phyloP scores from a whole-genome alignment of 1,140 invertebrate genomes.

The Trypoxylus dichotomus region DNA sequence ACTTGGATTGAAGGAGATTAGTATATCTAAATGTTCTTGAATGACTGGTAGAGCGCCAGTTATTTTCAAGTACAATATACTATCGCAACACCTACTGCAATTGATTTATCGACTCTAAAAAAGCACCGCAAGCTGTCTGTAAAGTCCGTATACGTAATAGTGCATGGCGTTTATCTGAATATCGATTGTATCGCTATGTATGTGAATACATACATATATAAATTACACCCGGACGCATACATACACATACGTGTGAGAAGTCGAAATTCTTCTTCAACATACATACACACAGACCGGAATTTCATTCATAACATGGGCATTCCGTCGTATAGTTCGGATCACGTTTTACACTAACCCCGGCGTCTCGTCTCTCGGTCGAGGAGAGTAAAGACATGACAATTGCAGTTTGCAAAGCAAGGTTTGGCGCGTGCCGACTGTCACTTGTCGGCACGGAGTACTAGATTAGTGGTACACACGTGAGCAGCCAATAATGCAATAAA shows the following conservation, averaged over 20 bases:
- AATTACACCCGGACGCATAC: not conserved
- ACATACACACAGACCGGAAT: constrained; percentile 8
- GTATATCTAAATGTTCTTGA: constrained; percentile 15
- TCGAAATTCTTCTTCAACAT: constrained; percentile 17
- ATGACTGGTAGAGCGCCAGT: constrained; percentile 6
- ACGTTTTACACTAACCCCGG: constrained; percentile 24
- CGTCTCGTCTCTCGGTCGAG: constrained; percentile 8
- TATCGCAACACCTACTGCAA: not conserved
- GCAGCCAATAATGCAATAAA: constrained; percentile 45
- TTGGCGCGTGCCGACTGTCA: constrained; percentile 43
- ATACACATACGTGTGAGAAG: not conserved
- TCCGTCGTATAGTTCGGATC: constrained; percentile 19
- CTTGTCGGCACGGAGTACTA: constrained; percentile 36
- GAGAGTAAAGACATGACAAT: constrained; percentile 38
- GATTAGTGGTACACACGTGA: constrained; percentile 44
- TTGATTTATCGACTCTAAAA: constrained; percentile 12
- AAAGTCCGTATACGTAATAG: constrained; percentile 10
- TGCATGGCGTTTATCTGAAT: not conserved
- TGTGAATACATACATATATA: constrained; percentile 4
- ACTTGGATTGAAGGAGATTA: constrained; percentile 8
- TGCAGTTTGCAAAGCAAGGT: constrained; percentile 32
- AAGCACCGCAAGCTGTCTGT: not conserved
- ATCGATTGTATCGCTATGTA: constrained; percentile 12
- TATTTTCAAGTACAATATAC: not conserved
- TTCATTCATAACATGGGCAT: constrained; percentile 26